Base-by-base conservation (phyloP, 2,113 vertebrate species). In the Siniperca knerii region DNA sequence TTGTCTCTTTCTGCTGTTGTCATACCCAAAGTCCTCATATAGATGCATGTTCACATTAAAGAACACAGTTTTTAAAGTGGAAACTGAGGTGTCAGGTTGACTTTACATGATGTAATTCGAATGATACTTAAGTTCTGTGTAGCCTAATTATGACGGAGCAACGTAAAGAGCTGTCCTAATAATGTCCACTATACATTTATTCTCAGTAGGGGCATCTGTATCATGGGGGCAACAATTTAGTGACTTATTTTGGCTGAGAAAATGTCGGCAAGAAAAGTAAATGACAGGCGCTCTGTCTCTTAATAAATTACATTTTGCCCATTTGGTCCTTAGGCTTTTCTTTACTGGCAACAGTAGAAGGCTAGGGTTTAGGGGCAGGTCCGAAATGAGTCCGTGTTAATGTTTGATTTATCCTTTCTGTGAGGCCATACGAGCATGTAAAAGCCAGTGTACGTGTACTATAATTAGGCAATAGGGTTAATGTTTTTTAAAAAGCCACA, bases 71-170 rank as follows among this genome's bases (percentile, higher is more conserved):
- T 6, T 52, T 71, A 6, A 96, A 95, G 18, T 86, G 21, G 92
- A 95, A 55, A 83, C 93, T 44, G 4, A 60, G 29, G 10, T 83
- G 78, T 71, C 88, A 94, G 23, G 90, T 64, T 75, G 8, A 75
- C 21, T 52, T 60, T 55, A 54, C 57, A 61, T 42, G 8, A 62
- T 64, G 64, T 60, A 0, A 52, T 68, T 58, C 2, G 20, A 65
- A 72, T 37, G 6, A 37, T 65, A 23, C 57, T 37, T 21, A 35
- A n/a, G 25, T 35, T 71, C 1, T 15, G 8, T 8, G 29, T 29
- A 91, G 89, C 83, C 74, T 94, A 69, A 92, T 91, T 40, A 74
- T 93, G 1, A 94, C 92, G 54, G 81, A 90, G 25, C 78, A 96
- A 23, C 82, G 81, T 70, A 80, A 90, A 50, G 92, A 96, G 68